These are phyloP conservation scores for Trachelus tabidus DNA, from an alignment of 2,888 invertebrate species.

Conservation along the genomic window DNA sequence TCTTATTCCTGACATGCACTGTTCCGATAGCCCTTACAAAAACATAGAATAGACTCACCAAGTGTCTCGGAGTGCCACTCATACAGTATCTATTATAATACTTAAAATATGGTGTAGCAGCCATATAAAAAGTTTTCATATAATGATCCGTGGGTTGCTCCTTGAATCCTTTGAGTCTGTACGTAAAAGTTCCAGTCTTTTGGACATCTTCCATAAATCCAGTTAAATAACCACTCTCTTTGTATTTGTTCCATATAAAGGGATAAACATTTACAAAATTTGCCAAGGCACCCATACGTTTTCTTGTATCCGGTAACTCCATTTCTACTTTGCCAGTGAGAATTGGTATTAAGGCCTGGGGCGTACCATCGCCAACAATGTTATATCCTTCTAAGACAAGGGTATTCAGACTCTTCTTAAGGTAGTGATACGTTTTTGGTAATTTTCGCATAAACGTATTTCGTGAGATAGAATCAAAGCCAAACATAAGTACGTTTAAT, in stretches of 20 bases:
- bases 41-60: conserved; percentile 67
- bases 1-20: neutral
- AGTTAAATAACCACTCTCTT: conserved; percentile 76
- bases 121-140: conserved; percentile 82
- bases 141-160: conserved; percentile 91
- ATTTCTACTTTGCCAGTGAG: conserved; percentile 86
- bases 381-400: conserved; percentile 81
- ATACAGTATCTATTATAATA: conserved; percentile 75
- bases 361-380: conserved; percentile 89
- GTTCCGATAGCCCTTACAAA: conserved; percentile 5
- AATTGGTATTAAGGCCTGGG: conserved; percentile 88
- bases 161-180: conserved; percentile 87
- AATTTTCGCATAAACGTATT: conserved; percentile 84
- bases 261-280: conserved; percentile 81
- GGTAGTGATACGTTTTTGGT: conserved; percentile 78
- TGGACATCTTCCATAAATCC: conserved; percentile 91
- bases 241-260: conserved; percentile 86
- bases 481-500: conserved; percentile 84
- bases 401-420: conserved; percentile 73
- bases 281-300: conserved; percentile 72
- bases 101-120: conserved; percentile 71
- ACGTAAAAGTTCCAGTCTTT: conserved; percentile 87
- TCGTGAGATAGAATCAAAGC: conserved; percentile 88
- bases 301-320: conserved; percentile 89
- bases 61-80: conserved; percentile 79